Conservation (phyloP, 2,888 invertebrate genomes). For the Rhingia campestris region DNA sequence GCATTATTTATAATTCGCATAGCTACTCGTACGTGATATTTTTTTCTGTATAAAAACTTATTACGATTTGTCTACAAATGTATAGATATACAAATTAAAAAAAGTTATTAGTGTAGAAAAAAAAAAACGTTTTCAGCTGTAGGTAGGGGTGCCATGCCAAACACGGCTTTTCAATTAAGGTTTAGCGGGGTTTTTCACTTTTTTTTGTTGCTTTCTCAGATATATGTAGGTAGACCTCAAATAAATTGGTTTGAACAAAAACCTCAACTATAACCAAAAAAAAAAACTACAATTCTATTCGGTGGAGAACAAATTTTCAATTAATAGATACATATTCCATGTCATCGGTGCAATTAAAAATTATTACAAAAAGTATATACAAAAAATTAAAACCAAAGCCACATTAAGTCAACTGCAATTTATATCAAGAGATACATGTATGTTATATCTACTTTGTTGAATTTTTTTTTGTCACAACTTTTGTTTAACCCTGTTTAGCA, state of each 20-base stretch:
- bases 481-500: conserved; percentile 33
- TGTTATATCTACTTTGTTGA: not conserved
- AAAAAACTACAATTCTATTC: conserved; percentile 7
- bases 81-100: conserved; percentile 39
- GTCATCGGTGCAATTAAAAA: conserved; percentile 64
- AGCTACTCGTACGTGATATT: not conserved
- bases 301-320: conserved; percentile 26
- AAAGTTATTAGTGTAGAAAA: conserved; percentile 35
- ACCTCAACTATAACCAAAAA: not conserved
- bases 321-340: conserved; percentile 57
- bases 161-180: conserved; percentile 68
- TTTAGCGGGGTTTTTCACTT: conserved; percentile 27
- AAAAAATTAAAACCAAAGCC: conserved; percentile 20
- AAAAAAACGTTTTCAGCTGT: conserved; percentile 17
- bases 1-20: conserved; percentile 31
- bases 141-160: conserved; percentile 31
- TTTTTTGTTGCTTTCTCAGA: conserved; percentile 1
- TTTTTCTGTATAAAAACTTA: conserved; percentile 1
- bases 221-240: conserved; percentile 27
- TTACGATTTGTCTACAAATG: conserved; percentile 12
- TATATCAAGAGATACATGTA: conserved; percentile 45
- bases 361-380: conserved; percentile 10
- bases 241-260: conserved; percentile 36
- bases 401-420: conserved; percentile 62
- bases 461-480: conserved; percentile 29